These are phyloP conservation scores for Glyptemys insculpta DNA, from an alignment of 2,797 vertebrate genomes.

Conservation along the genomic window DNA sequence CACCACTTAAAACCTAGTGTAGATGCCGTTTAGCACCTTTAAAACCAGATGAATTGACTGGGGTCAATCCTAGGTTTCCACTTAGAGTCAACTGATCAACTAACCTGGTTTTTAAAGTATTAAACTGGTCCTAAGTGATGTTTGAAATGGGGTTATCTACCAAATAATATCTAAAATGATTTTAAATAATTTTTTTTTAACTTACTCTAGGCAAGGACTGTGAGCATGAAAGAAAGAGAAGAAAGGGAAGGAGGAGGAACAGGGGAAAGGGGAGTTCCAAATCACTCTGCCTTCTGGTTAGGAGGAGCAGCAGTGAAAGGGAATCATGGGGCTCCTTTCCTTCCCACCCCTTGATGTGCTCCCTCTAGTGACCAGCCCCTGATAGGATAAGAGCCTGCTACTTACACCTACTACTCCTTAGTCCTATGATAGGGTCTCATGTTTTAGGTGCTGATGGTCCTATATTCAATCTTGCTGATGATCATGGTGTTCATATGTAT, in stretches of 20 bases:
- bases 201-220: background rate
- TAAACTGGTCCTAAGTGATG: background rate
- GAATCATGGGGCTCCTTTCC: background rate
- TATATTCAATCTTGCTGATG: background rate
- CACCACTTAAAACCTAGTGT: background rate
- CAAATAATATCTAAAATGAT: background rate
- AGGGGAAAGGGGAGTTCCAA: background rate
- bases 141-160: background rate
- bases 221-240: background rate
- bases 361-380: slow-evolving; percentile 1
- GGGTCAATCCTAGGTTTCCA: background rate
- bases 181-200: background rate
- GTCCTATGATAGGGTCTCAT: background rate
- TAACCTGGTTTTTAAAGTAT: background rate
- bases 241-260: background rate
- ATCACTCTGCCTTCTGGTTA: background rate
- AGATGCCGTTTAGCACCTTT: background rate
- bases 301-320: background rate
- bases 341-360: background rate
- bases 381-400: slow-evolving; percentile 26
- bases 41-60: background rate
- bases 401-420: slow-evolving; percentile 25
- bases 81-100: background rate
- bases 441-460: rapidly evolving
- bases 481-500: background rate